These are phyloP conservation scores for Chelonia mydas DNA, from an alignment of 2,797 vertebrate genomes.

Conservation along the genomic window DNA sequence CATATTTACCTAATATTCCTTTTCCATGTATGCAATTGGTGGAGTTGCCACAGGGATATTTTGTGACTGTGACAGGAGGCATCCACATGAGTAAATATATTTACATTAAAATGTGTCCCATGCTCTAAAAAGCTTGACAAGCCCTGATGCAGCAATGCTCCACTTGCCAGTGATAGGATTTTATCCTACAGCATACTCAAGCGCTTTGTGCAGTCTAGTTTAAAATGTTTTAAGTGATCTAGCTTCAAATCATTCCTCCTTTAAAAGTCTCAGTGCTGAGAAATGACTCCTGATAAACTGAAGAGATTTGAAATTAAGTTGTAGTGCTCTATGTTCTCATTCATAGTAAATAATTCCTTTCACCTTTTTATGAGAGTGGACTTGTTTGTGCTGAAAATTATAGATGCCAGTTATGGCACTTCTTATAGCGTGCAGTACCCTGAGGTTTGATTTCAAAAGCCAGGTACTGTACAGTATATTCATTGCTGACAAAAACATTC, in stretches of 20 bases:
- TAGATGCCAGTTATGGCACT: slow-evolving; percentile 26
- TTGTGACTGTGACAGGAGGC: fast-evolving
- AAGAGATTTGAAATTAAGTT: neutral
- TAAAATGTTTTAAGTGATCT: fast-evolving
- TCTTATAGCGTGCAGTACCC: neutral
- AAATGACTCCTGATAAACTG: neutral
- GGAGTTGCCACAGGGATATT: neutral
- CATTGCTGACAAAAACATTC: slow-evolving; percentile 65
- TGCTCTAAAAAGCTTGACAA: neutral
- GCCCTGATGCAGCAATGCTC: neutral
- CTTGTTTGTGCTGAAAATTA: slow-evolving; percentile 46
- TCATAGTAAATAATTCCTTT: neutral
- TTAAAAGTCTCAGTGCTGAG: neutral
- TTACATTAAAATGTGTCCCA: neutral
- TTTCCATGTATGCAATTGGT: neutral
- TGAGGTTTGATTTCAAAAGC: slow-evolving; percentile 60
- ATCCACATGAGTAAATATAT: fast-evolving
- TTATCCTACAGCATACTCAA: neutral
- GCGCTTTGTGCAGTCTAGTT: neutral
- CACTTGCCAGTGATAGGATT: neutral
- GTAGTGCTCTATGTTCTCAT: neutral
- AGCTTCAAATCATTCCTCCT: neutral
- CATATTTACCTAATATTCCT: fast-evolving
- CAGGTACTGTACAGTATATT: slow-evolving; percentile 31
- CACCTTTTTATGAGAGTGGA: neutral